Conservation (phyloP, 2,888 invertebrate species). For the Rhingia campestris region DNA sequence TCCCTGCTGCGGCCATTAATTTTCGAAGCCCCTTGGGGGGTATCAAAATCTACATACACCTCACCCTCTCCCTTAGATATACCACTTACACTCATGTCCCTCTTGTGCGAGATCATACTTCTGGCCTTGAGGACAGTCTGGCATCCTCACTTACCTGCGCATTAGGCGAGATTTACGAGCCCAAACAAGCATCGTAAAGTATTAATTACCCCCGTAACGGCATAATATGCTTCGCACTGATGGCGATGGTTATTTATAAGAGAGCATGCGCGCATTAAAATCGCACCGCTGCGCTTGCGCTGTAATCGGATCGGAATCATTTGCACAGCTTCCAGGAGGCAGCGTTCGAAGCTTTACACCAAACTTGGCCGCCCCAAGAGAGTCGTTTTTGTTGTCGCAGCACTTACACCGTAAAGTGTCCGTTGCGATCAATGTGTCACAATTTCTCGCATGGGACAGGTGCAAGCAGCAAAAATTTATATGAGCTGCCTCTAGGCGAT, state of each 20-base stretch:
- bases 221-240: slow-evolving; percentile 48
- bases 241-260: slow-evolving; percentile 44
- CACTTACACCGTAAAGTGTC: slow-evolving; percentile 60
- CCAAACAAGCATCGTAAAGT: slow-evolving; percentile 63
- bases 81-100: not conserved
- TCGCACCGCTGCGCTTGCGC: slow-evolving; percentile 26
- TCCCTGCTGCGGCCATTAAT: slow-evolving; percentile 10
- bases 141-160: slow-evolving; percentile 3
- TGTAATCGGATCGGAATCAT: slow-evolving; percentile 62
- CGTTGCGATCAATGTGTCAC: slow-evolving; percentile 68
- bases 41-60: slow-evolving; percentile 28
- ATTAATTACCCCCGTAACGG: slow-evolving; percentile 70
- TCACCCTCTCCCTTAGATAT: not conserved
- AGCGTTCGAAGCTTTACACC: slow-evolving; percentile 57
- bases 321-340: slow-evolving; percentile 50
- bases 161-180: slow-evolving; percentile 66
- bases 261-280: slow-evolving; percentile 43
- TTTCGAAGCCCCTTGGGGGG: slow-evolving; percentile 8
- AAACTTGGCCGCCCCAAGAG: slow-evolving; percentile 40
- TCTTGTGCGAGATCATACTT: not conserved
- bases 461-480: slow-evolving; percentile 73
- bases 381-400: slow-evolving; percentile 18
- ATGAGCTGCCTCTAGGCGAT: slow-evolving; percentile 57
- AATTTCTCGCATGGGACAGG: slow-evolving; percentile 66
- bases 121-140: slow-evolving; percentile 30